Conservation (phyloP, 2,113 vertebrate genomes). For the Ariopsis seemanni region DNA sequence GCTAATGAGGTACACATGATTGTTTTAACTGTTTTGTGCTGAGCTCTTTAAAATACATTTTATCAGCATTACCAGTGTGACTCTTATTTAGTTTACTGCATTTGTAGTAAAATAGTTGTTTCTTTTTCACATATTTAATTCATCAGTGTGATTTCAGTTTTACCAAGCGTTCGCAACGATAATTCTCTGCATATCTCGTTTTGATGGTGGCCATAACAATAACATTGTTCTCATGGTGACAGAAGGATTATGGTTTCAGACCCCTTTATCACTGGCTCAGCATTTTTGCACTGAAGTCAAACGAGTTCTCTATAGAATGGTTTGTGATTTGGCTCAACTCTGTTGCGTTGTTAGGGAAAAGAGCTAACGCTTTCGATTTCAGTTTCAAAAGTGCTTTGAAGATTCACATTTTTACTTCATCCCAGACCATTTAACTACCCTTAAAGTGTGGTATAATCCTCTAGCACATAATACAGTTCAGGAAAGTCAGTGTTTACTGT, state of each 20-base stretch:
- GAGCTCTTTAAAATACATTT: background rate
- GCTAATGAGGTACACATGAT: background rate
- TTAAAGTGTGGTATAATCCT: background rate
- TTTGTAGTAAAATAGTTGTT: background rate
- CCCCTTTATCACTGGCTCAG: background rate
- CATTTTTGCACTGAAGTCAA: background rate
- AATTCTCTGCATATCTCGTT: background rate
- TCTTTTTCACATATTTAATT: background rate
- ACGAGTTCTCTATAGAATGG: background rate
- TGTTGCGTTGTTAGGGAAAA: background rate
- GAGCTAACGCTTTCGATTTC: background rate
- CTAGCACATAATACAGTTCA: background rate
- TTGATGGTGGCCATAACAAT: background rate
- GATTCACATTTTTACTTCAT: background rate
- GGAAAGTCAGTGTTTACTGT: background rate
- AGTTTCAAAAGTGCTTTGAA: background rate
- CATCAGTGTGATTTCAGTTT: background rate
- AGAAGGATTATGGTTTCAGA: background rate
- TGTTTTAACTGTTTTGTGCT: background rate
- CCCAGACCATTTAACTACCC: background rate
- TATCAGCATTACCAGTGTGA: background rate
- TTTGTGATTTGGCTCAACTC: background rate
- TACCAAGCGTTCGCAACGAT: background rate
- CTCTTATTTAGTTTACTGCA: background rate
- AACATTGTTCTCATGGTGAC: background rate